phyloP scores from a whole-genome alignment of 2,797 vertebrate genomes.

The Luscinia luscinia region DNA sequence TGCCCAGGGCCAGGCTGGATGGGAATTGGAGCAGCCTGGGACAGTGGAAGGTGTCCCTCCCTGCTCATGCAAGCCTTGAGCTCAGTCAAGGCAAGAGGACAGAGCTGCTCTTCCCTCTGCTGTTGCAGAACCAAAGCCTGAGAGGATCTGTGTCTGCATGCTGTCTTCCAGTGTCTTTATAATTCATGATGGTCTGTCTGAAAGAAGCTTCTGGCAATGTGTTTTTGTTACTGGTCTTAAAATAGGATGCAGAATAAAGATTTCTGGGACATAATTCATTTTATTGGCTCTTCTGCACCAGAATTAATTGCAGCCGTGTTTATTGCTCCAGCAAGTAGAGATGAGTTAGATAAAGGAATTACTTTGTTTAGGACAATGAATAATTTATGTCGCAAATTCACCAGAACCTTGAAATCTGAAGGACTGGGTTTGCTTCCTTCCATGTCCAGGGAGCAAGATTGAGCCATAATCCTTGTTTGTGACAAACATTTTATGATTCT shows the following conservation, averaged over 20 bases:
- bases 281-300: conserved; percentile 39
- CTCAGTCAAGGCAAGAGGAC: background rate
- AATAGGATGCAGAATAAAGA: conserved; percentile 40
- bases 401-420: conserved; percentile 43
- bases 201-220: background rate
- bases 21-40: accelerated
- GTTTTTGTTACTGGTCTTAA: conserved; percentile 18
- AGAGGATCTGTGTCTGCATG: background rate
- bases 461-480: background rate
- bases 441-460: background rate
- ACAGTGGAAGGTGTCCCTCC: accelerated
- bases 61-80: background rate
- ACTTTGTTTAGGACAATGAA: conserved; percentile 43
- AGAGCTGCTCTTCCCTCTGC: background rate
- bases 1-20: accelerated
- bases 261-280: conserved; percentile 47
- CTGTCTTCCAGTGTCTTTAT: background rate
- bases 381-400: conserved; percentile 39
- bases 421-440: background rate
- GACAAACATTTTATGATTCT: background rate
- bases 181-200: background rate
- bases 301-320: conserved; percentile 59
- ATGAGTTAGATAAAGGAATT: conserved; percentile 41
- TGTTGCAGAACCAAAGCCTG: background rate
- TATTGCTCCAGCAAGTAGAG: conserved; percentile 29